Percentiles rank a stretch among this genome's conserved stretches.
Conservation (phyloP, 2,113 vertebrate genomes). For the Saguinus midas region DNA sequence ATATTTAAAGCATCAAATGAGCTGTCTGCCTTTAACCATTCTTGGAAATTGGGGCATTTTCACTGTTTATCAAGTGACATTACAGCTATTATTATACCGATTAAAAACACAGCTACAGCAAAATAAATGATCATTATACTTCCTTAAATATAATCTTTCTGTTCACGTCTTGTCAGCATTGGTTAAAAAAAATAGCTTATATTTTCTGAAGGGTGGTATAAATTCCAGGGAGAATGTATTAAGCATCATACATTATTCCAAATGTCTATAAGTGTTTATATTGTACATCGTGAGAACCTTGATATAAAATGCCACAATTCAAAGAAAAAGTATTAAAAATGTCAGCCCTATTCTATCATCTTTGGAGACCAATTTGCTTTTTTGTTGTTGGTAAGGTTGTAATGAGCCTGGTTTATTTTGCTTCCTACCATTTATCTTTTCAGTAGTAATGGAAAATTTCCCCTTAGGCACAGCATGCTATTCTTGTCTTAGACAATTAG, state of each 20-base stretch:
- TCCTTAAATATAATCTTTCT: slow-evolving; percentile 74
- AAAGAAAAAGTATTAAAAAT: slow-evolving; percentile 81
- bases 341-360: slow-evolving; percentile 82
- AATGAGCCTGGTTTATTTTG: slow-evolving; percentile 86
- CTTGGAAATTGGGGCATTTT: slow-evolving; percentile 69
- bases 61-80: slow-evolving; percentile 70
- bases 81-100: slow-evolving; percentile 69
- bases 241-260: slow-evolving; percentile 73
- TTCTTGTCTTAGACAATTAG: slow-evolving; percentile 85
- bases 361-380: slow-evolving; percentile 86
- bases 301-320: slow-evolving; percentile 75
- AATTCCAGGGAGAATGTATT: slow-evolving; percentile 69
- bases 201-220: slow-evolving; percentile 30
- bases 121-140: slow-evolving; percentile 57
- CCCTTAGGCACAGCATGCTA: slow-evolving; percentile 81
- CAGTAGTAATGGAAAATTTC: slow-evolving; percentile 84
- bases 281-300: slow-evolving; percentile 75
- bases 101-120: slow-evolving; percentile 60
- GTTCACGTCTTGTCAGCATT: slow-evolving; percentile 60
- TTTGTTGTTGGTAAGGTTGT: slow-evolving; percentile 72
- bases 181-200: slow-evolving; percentile 45
- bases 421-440: slow-evolving; percentile 86
- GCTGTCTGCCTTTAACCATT: slow-evolving; percentile 59
- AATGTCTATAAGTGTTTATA: slow-evolving; percentile 79
- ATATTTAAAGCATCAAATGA: slow-evolving; percentile 74